Percentiles rank a stretch among this genome's conserved stretches.
Conservation (phyloP, 2,113 vertebrate species). For the Orycteropus afer region DNA sequence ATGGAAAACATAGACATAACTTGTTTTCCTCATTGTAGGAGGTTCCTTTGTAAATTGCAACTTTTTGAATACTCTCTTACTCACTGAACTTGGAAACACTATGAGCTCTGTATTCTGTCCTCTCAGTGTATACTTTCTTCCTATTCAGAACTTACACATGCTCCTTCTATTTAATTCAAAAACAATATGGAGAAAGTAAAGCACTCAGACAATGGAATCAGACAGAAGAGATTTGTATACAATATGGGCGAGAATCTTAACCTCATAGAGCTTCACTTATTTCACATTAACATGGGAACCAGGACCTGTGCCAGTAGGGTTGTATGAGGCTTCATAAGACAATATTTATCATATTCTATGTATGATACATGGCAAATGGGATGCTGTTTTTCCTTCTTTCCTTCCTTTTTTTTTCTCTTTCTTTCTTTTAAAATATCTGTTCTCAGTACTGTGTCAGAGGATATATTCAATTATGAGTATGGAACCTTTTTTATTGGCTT, state of each 20-base stretch:
- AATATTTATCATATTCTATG: background rate
- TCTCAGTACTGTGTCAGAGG: background rate
- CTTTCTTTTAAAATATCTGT: background rate
- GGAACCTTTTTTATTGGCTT: background rate
- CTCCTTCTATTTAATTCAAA: background rate
- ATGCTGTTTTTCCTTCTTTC: background rate
- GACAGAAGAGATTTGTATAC: background rate
- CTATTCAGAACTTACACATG: background rate
- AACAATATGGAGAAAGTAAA: background rate
- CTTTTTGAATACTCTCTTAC: background rate
- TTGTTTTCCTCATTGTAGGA: background rate
- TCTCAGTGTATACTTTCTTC: accelerated
- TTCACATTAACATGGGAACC: background rate
- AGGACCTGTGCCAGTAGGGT: accelerated
- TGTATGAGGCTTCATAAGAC: too few species aligned
- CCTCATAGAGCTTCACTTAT: background rate
- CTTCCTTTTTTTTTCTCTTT: too few species aligned
- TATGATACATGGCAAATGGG: background rate
- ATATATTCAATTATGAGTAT: background rate
- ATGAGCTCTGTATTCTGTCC: background rate
- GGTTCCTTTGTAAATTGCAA: background rate
- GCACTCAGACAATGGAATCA: background rate
- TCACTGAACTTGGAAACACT: background rate
- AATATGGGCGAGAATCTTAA: accelerated
- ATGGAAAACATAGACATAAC: background rate